Evolutionary conservation across 2,113 vertebrate species (phyloP).

Genomic region (Plestiodon gilberti): DNA sequence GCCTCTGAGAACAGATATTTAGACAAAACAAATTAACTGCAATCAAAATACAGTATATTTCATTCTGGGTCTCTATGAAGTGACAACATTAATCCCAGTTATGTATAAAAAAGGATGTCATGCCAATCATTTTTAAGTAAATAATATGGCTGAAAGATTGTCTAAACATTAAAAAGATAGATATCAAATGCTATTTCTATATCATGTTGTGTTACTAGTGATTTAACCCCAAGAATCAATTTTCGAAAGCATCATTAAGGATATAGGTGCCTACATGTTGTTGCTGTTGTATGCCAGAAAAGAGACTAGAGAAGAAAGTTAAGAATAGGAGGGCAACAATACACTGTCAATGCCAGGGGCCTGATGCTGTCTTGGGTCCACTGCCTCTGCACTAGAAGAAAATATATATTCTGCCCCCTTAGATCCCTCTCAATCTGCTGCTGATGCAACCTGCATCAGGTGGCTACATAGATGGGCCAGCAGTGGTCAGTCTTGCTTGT

Average conservation of each 20-base stretch:
- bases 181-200: slow-evolving; percentile 7
- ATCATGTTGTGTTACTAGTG: background rate
- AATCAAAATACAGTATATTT: slow-evolving; percentile 64
- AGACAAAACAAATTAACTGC: slow-evolving; percentile 67
- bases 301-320: slow-evolving; percentile 29
- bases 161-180: slow-evolving; percentile 51
- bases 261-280: background rate
- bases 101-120: slow-evolving; percentile 44
- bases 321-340: background rate
- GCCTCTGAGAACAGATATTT: slow-evolving; percentile 70
- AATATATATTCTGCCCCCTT: too few relatives aligned
- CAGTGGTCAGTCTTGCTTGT: background rate
- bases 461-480: too few relatives aligned
- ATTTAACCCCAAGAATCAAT: background rate
- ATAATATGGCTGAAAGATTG: slow-evolving; percentile 48
- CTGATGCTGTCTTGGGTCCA: too few relatives aligned
- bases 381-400: too few relatives aligned
- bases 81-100: slow-evolving; percentile 44
- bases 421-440: too few relatives aligned
- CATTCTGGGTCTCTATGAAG: slow-evolving; percentile 37
- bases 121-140: slow-evolving; percentile 59
- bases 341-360: background rate
- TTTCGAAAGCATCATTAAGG: slow-evolving; percentile 26
- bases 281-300: slow-evolving; percentile 31
- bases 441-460: too few relatives aligned